Conservation (phyloP, 2,113 vertebrate species). For the Labeo catla region DNA sequence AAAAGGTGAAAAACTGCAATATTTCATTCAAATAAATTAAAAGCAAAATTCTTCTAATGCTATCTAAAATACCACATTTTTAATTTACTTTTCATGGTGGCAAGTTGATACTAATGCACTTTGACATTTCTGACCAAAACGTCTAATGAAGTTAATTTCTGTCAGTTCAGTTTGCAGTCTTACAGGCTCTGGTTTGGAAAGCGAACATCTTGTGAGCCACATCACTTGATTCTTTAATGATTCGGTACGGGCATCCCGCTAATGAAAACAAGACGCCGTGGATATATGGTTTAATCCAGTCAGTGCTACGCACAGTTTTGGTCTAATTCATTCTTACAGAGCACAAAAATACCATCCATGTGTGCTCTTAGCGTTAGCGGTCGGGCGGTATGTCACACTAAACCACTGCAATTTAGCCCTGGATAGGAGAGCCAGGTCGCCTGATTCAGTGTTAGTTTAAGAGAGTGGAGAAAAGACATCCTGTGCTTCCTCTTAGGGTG, state of each 20-base stretch:
- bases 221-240: constrained; percentile 21
- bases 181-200: background rate
- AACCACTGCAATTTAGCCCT: background rate
- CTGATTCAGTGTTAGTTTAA: background rate
- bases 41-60: background rate
- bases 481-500: background rate
- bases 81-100: background rate
- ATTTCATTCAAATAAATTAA: background rate
- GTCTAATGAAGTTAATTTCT: constrained; percentile 23
- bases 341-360: background rate
- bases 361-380: constrained; percentile 8
- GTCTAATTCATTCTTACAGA: constrained; percentile 6
- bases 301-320: background rate
- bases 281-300: background rate
- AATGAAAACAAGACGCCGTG: background rate
- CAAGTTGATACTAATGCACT: background rate
- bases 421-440: background rate
- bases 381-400: background rate
- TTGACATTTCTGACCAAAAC: background rate
- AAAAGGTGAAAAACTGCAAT: background rate
- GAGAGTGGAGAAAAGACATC: background rate
- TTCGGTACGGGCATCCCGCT: background rate
- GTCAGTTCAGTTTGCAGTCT: constrained; percentile 22
- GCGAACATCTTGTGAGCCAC: constrained; percentile 9
- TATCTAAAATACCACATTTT: background rate